Conservation (phyloP, 2,113 vertebrate species). For the Podarcis cretensis region DNA sequence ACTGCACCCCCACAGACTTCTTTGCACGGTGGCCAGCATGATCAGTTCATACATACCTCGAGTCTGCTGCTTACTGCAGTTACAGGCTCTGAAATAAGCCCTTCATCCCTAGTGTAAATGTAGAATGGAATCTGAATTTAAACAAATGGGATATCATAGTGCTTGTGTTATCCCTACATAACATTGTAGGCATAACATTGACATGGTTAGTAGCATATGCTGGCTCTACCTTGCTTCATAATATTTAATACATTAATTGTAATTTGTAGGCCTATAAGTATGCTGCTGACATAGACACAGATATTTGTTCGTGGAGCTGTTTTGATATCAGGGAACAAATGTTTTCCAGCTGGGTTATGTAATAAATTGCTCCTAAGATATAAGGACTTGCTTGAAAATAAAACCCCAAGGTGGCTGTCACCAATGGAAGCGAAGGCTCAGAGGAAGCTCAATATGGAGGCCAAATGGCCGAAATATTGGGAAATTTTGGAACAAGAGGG, state of each 20-base stretch:
- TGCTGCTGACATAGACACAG: background rate
- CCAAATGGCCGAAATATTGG: too few relatives aligned
- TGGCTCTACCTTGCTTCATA: background rate
- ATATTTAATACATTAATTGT: slow-evolving; percentile 4
- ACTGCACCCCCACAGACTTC: background rate
- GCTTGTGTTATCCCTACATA: background rate
- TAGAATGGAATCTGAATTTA: background rate
- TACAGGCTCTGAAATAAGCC: background rate
- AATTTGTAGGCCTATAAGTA: background rate
- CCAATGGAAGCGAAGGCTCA: too few relatives aligned
- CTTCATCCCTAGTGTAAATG: background rate
- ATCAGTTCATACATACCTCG: background rate
- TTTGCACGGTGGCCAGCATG: background rate
- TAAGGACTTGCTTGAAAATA: too few relatives aligned
- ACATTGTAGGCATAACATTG: background rate
- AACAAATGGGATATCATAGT: background rate
- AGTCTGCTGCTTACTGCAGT: background rate
- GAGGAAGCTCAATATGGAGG: too few relatives aligned
- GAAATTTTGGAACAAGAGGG: too few relatives aligned
- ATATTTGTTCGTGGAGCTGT: slow-evolving; percentile 20
- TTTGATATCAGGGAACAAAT: background rate
- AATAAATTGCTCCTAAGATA: slow-evolving; percentile 2
- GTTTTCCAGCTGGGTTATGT: slow-evolving; percentile 4
- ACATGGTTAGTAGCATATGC: background rate
- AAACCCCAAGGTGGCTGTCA: too few relatives aligned